Percentiles rank a stretch among this genome's conserved stretches.
These are phyloP conservation scores for Gobiocypris rarus DNA, from an alignment of 2,113 vertebrate species.

Conservation along the genomic window DNA sequence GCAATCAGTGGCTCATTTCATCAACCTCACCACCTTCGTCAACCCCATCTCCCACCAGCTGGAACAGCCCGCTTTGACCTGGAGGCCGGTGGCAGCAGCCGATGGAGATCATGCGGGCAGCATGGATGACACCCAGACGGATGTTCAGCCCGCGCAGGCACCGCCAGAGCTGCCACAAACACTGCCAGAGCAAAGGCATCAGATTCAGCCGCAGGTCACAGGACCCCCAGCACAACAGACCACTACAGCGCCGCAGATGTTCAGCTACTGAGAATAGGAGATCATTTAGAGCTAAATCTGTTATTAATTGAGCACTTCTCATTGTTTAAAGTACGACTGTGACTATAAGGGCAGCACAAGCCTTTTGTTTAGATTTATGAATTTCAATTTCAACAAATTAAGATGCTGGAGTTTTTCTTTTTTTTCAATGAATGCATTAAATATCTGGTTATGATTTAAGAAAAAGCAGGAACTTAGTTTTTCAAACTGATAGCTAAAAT, in stretches of 20 bases:
- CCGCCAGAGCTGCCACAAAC: slow-evolving; percentile 63
- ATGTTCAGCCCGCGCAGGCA: slow-evolving; percentile 64
- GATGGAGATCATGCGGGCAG: slow-evolving; percentile 67
- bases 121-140: slow-evolving; percentile 63
- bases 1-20: slow-evolving; percentile 92
- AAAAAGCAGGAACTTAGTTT: background rate
- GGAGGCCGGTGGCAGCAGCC: slow-evolving; percentile 83
- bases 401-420: background rate
- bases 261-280: slow-evolving; percentile 92
- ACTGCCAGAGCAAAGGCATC: slow-evolving; percentile 58
- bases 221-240: slow-evolving; percentile 66
- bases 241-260: slow-evolving; percentile 84
- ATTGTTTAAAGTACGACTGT: background rate
- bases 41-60: slow-evolving; percentile 90
- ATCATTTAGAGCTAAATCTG: slow-evolving; percentile 56
- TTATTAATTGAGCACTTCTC: background rate
- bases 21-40: slow-evolving; percentile 94
- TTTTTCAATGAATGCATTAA: background rate
- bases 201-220: slow-evolving; percentile 71
- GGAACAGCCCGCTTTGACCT: slow-evolving; percentile 84
- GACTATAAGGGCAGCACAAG: background rate
- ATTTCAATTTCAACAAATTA: background rate
- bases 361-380: background rate
- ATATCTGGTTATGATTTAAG: background rate
- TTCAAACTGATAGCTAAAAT: background rate